Evolutionary conservation across 2,888 invertebrate genomes (phyloP).

Genomic region (Caenorhabditis afra): DNA sequence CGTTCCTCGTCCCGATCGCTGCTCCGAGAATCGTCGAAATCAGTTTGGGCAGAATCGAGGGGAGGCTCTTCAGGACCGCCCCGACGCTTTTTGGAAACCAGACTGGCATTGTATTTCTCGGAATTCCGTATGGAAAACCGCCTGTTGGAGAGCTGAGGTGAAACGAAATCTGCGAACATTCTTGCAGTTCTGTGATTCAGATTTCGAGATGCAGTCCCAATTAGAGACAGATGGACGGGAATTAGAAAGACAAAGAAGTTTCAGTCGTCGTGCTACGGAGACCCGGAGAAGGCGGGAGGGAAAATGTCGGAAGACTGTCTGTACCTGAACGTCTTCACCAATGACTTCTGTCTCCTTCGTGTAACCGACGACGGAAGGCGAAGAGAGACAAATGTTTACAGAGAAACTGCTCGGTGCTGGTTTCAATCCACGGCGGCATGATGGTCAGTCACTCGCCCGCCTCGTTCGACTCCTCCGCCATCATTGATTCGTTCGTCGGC

Average conservation of each 20-base stretch:
- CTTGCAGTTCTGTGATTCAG: too few relatives aligned
- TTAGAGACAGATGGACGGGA: not conserved
- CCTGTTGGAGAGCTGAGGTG: not conserved
- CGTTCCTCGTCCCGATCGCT: not conserved
- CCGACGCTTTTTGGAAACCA: not conserved
- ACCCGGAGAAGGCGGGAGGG: not conserved
- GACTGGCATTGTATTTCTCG: conserved; percentile 6
- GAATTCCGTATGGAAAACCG: not conserved
- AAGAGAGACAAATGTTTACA: too few relatives aligned
- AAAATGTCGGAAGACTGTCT: conserved; percentile 10
- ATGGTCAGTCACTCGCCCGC: conserved; percentile 4
- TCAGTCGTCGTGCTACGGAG: not conserved
- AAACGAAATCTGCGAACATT: too few relatives aligned
- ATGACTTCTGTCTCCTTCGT: not conserved
- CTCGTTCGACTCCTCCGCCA: not conserved
- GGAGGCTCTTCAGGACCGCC: not conserved
- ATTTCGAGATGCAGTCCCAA: conserved; percentile 6
- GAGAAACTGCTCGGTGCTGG: conserved; percentile 6
- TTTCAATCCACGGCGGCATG: not conserved
- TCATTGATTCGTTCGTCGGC: not conserved
- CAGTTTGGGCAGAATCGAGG: conserved; percentile 1
- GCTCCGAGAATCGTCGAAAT: not conserved
- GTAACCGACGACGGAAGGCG: too few relatives aligned
- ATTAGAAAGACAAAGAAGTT: not conserved
- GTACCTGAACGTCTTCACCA: conserved; percentile 8